Base-by-base conservation (phyloP, 2,797 vertebrate genomes). In the Syndactyla subalaris region DNA sequence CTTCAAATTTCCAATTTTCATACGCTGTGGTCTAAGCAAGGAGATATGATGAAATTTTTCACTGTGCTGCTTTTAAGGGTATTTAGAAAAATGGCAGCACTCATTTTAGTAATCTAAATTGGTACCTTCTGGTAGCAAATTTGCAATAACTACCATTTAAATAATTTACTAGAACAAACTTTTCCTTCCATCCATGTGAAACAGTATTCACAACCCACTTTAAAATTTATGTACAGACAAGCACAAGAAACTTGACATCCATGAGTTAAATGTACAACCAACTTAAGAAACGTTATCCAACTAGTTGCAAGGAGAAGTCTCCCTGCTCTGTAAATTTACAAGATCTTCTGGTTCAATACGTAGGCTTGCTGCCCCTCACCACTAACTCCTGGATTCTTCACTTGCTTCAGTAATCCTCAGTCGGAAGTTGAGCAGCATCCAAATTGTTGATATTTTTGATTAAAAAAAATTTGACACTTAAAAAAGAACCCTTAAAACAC, bases 161-260 rank as follows among this genome's bases (percentile, higher is more conserved):
- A 96, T 95, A 96, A 93, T 93, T 95, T 95, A 97, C 45, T 48
- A 73, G 93, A 95, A 97, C 97, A 96, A 87, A 87, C 52, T 93
- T 88, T 58, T 92, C 58, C 77, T 95, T 97, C 96, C 91, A 92
- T 78, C 88, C 77, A 81, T 94, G 85, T 96, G 97, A 98, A 98
- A 96, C 94, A 96, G 94, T 95, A 96, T 96, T 97, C 97, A 98
- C 96, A 95, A 94, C 76, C 97, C 93, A 97, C 95, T 88, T 86
- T 27, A 95, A 96, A 96, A 96, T 95, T 95, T 97, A 97, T 95
- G 88, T 97, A 98, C 98, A 98, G 96, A 98, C 97, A 98, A 97
- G 94, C 89, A 97, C 73, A 92, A 98, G 97, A 97, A 97, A 96
- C 85, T 95, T 82, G 70, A 97, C 94, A 93, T 92, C 93, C 95